Percentiles rank a stretch among this genome's conserved stretches.
phyloP scores from a whole-genome alignment of 30 jellyfish, hydroid and myxozoan species.

The Chrysaora quinquecirrha region DNA sequence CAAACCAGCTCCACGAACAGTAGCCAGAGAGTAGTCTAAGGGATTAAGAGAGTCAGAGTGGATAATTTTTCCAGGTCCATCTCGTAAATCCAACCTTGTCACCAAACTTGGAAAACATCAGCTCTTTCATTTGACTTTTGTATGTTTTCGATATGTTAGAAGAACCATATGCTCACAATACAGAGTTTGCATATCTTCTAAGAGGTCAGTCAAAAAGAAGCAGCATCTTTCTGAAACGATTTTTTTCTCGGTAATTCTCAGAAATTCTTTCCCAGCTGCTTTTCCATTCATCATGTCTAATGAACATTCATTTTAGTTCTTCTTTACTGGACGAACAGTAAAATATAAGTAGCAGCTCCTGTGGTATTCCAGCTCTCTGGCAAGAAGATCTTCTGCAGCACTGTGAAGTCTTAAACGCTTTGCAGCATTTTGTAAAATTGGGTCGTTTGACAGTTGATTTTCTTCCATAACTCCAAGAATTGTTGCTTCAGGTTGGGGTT shows the following conservation, averaged over 20 bases:
- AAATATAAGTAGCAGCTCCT: conserved; percentile 20
- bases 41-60: conserved; percentile 14
- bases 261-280: conserved; percentile 10
- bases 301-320: conserved; percentile 7
- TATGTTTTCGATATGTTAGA: conserved; percentile 12
- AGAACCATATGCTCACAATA: conserved; percentile 10
- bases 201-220: conserved; percentile 15
- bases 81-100: conserved; percentile 20
- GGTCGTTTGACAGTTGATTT: conserved; percentile 14
- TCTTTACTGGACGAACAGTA: conserved; percentile 22
- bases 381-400: conserved; percentile 21
- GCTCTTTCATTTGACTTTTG: conserved; percentile 10
- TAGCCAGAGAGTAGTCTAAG: conserved; percentile 23
- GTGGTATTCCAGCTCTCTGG: conserved; percentile 20
- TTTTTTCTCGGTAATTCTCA: background rate
- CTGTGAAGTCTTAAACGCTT: conserved; percentile 12
- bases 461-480: conserved; percentile 14
- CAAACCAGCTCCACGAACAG: conserved; percentile 20
- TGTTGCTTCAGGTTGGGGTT: conserved; percentile 12
- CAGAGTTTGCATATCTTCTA: conserved; percentile 16
- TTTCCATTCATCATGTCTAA: conserved; percentile 13
- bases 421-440: conserved; percentile 17
- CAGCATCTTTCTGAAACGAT: conserved; percentile 4
- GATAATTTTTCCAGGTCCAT: conserved; percentile 13
- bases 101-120: conserved; percentile 8